Evolutionary conservation across 2,888 invertebrate species (phyloP).

Genomic region (Drosophila nr. perissopoda): DNA sequence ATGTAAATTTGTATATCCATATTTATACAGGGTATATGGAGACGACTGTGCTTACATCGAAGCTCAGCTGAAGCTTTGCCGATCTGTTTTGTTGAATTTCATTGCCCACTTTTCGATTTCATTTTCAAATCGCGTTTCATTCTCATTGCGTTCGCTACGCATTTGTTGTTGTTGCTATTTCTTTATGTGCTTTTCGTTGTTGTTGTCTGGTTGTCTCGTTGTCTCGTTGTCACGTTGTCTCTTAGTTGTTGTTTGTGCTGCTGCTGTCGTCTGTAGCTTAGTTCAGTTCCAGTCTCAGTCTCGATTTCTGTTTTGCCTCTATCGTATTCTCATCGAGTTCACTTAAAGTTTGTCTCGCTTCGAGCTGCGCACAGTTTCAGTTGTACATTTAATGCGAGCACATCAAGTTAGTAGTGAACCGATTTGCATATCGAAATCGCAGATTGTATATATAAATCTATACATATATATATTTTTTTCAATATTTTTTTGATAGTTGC

Average conservation of each 20-base stretch:
- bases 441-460: background rate
- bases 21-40: conserved; percentile 9
- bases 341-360: conserved; percentile 65
- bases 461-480: conserved; percentile 1
- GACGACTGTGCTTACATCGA: conserved; percentile 7
- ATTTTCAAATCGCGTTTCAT: conserved; percentile 57
- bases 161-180: conserved; percentile 12
- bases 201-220: conserved; percentile 9
- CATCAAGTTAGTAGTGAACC: conserved; percentile 63
- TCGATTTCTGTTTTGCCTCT: conserved; percentile 17
- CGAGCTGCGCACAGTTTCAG: conserved; percentile 68
- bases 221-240: conserved; percentile 3
- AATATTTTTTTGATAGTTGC: conserved; percentile 6
- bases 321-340: conserved; percentile 65
- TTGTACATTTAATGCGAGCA: conserved; percentile 70
- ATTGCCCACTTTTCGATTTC: conserved; percentile 41
- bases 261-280: conserved; percentile 25
- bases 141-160: conserved; percentile 49
- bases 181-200: conserved; percentile 7
- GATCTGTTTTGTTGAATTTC: conserved; percentile 27
- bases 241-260: background rate
- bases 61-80: conserved; percentile 8
- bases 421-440: conserved; percentile 18
- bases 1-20: background rate
- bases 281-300: conserved; percentile 27